Evolutionary conservation across 2,113 vertebrate species (phyloP), one percentile per base, ranked within the genome.

Genomic region (Pyrgilauda ruficollis): DNA sequence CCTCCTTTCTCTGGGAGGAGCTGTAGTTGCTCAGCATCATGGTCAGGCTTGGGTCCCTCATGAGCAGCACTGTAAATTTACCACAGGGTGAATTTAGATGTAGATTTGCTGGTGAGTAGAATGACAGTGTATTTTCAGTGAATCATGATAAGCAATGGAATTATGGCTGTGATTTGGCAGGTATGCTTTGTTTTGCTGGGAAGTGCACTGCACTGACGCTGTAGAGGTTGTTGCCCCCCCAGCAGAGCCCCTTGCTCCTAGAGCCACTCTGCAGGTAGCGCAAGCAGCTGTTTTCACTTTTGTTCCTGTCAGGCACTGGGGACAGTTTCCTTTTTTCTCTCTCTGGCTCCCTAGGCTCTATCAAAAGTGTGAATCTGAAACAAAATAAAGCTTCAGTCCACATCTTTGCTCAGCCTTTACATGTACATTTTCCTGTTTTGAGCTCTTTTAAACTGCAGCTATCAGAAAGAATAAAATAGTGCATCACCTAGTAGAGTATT

Each of bases 381-480:
- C 86, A 80, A 95, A 96, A 77, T 67, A 93, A 94, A 94, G 70
- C 95, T 95, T 94, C 93, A 96, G 95, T 89, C 95, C 90, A 72
- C 91, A 77, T 95, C 84, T 93, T 96, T 96, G 89, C 88, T 90
- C 78, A 88, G 86, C 92, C 75, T 94, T 92, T 89, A 93, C 88
- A 58, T 93, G 94, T 93, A 28, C 61, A 3, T 85, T 96, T 90
- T 68, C 67, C 58, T 96, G 92, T 77, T 96, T 68, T 87, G 91
- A 94, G 90, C 91, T 96, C 89, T 96, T 96, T 96, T 91, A 90
- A 96, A 95, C 90, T 96, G 81, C 90, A 94, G 63, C 90, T 96
- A 96, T 94, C 96, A 97, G 95, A 97, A 93, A 66, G 96, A 94
- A 95, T 95, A 96, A 96, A 94, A 90, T 68, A 95, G 90, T 79